phyloP scores from a whole-genome alignment of 1,140 invertebrate species.

The Patella vulgata region DNA sequence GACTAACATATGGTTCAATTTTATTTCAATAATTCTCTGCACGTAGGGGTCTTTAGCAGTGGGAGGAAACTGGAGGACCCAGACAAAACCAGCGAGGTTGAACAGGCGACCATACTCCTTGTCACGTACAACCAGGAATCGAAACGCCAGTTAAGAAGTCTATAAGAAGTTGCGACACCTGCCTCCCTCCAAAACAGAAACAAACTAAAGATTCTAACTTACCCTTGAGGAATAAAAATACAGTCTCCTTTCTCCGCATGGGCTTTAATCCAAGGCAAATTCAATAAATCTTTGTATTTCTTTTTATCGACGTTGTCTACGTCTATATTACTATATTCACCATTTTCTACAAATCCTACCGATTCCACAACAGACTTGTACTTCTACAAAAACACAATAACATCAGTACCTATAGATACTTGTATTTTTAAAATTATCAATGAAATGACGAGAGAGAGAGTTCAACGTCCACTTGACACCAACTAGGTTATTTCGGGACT shows the following conservation, averaged over 20 bases:
- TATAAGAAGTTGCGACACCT: too few relatives aligned
- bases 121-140: too few relatives aligned
- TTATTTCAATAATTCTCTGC: too few relatives aligned
- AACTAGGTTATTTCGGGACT: too few relatives aligned
- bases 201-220: slow-evolving; percentile 15
- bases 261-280: slow-evolving; percentile 54
- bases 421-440: neutral
- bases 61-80: too few relatives aligned
- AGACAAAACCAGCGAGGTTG: too few relatives aligned
- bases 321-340: slow-evolving; percentile 58
- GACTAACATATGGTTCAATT: too few relatives aligned
- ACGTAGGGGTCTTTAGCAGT: too few relatives aligned
- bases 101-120: too few relatives aligned
- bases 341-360: slow-evolving; percentile 46
- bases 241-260: slow-evolving; percentile 62
- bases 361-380: slow-evolving; percentile 45
- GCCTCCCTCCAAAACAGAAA: too few relatives aligned
- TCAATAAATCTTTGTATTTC: slow-evolving; percentile 50
- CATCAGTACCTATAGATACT: neutral
- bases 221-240: slow-evolving; percentile 62
- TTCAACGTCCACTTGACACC: too few relatives aligned
- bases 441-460: neutral
- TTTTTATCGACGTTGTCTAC: slow-evolving; percentile 58
- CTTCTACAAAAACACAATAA: slow-evolving; percentile 25
- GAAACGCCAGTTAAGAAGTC: too few relatives aligned